Evolutionary conservation across 2,113 vertebrate species (phyloP).

Genomic region (Oophaga pumilio): DNA sequence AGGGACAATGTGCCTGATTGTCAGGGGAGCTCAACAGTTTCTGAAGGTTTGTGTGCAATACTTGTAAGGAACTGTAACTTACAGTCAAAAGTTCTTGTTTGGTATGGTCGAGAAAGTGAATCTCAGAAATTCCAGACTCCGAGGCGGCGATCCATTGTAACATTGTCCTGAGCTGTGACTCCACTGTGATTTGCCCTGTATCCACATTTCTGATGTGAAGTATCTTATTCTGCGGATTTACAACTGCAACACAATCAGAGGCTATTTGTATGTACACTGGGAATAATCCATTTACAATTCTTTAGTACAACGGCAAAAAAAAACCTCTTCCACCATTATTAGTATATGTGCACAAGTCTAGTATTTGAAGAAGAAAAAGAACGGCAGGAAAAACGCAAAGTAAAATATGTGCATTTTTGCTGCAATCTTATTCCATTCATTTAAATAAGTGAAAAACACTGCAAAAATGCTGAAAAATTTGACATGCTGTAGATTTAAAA

Average conservation of each 20-base stretch:
- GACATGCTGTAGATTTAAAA: too few species aligned
- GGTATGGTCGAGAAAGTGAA: conserved; percentile 74
- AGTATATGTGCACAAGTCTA: too few species aligned
- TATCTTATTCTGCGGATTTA: conserved; percentile 68
- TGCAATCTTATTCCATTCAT: too few species aligned
- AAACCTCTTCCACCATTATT: too few species aligned
- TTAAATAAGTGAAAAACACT: too few species aligned
- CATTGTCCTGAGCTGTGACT: conserved; percentile 82
- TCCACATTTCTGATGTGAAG: conserved; percentile 80
- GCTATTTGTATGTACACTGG: neutral
- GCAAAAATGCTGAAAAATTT: too few species aligned
- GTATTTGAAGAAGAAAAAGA: too few species aligned
- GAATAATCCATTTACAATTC: neutral
- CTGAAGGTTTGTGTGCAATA: neutral
- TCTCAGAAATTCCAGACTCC: conserved; percentile 78
- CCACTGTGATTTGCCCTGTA: conserved; percentile 71
- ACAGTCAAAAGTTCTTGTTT: conserved; percentile 83
- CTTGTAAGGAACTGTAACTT: conserved; percentile 64
- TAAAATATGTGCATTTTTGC: too few species aligned
- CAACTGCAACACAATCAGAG: conserved; percentile 68
- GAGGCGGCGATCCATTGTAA: conserved; percentile 93
- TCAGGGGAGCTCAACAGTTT: neutral
- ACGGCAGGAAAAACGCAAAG: too few species aligned
- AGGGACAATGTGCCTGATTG: neutral
- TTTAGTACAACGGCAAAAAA: neutral